Evolutionary conservation across 1,140 invertebrate species (phyloP), one percentile per base, ranked within the genome.

Genomic region (Maniola jurtina): DNA sequence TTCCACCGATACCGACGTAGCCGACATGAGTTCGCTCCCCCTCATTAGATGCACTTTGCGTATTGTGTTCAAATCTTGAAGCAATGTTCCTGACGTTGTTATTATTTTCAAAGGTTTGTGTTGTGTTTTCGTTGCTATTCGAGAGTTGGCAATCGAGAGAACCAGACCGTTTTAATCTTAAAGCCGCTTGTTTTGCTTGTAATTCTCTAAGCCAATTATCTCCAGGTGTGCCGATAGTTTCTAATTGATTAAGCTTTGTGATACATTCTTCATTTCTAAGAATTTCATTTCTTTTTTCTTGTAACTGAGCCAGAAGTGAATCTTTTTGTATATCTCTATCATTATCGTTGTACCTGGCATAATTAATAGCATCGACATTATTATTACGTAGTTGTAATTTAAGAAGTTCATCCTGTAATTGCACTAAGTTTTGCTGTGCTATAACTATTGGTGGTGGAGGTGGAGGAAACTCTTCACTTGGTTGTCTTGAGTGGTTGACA

Each of bases 401-500:
- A 64, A 84, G 88, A 6, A 93, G 81, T 74, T 94, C 86, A 64
- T 93, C 92, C 74, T 92, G 92, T 7, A 93, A 79, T 0, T 91
- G 87, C 47, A 92, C 93, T 73, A 95, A 87, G 66, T 96, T 45
- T 45, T 45, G 42, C 13, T 45, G 42, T n/a, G 42, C 42, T 11
- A 45, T 45, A 45, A 45, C 95, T 50, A 96, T 91, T 3, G 95
- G 94, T 0, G 96, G 94, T 2, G 96, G 96, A 36, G 96, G 96
- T 15, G 96, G 96, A 40, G 96, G 96, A 75, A 97, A 97, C 72
- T 97, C 96, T 88, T 97, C 96, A 87, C 96, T 97, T 0, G 95
- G 93, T 86, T 97, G 96, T 63, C 96, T 92, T 1, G 96, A 97
- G 81, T 97, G 96, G 45, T 94, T 93, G 0, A 93, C 94, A 2